Base-by-base conservation (phyloP, 2,113 vertebrate genomes). In the Dipodomys spectabilis region DNA sequence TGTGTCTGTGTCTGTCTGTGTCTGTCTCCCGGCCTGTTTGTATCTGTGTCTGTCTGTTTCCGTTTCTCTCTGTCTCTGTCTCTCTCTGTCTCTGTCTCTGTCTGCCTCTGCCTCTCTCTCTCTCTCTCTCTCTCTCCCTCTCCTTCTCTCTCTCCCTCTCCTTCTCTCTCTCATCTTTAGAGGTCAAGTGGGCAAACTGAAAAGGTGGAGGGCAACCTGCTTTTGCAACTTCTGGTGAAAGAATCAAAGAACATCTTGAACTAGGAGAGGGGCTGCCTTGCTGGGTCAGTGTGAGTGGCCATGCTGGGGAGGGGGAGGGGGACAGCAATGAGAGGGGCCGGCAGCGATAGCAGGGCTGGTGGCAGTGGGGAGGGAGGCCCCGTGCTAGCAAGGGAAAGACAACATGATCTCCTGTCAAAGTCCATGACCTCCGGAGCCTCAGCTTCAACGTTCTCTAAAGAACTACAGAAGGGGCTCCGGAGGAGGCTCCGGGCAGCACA, bases 201-300 rank as follows among this genome's bases (percentile, higher is more conserved):
- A 73, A n/a, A 13, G 27, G 22, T 23, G 23, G 82, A 62, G 64
- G 44, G 16, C 0, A 1, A 4, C 5, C 3, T 35, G 6, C 20
- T 27, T 74, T 15, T 53, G 5, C 30, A 53, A 67, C 25, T 78
- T 57, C 65, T 49, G 22, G 7, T 16, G 19, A 8, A 57, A 2
- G 32, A 13, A 82, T 18, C 7, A 64, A 74, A 95, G 45, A 77
- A 9, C 16, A 12, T 68, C 64, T 15, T 6, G 49, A 4, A 6
- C 4, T 27, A 28, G 65, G 30, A 0, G 9, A 23, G 60, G 6
- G 44, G 7, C 62, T 71, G 10, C 28, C 4, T 1, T 35, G 10
- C 20, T 30, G 1, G 0, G 18, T n/a, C 23, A 5, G 16, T 3
- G 28, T 5, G 30, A 49, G 15, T 5, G 39, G 13, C 4, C 20